Evolutionary conservation across 2,888 invertebrate species (phyloP), one percentile per base, ranked within the genome.

Genomic region (Blomia tropicalis): DNA sequence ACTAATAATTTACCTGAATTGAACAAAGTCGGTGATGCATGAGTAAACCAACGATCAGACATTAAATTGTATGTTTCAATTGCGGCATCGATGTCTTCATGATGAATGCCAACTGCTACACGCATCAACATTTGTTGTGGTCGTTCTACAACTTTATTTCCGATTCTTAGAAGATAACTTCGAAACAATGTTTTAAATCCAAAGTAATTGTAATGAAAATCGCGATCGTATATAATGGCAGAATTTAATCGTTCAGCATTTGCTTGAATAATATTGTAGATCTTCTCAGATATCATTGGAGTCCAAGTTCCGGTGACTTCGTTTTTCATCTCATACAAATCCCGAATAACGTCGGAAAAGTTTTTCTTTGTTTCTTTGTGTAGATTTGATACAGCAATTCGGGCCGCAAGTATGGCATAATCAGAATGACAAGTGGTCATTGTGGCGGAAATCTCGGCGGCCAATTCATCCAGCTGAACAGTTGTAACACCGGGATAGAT

Each of bases 71-170:
- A 98, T 0, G 96, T 95, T 77, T 91, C 87, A 67, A 98, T 88
- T 17, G 85, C 95, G 17, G 83, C 79, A 66, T 89, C 88, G 65
- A 98, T 85, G 72, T 98, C 87, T 68, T 89, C 84, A 1, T 85
- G 86, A 73, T 98, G 98, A 70, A 98, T 92, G 17, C 95, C 96
- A 65, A 99, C 85, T 2, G 96, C 77, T 1, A 95, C 95, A 70
- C 98, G 78, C 98, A 98, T 98, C 63, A 98, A 76, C 93, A 98
- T 89, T 71, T 98, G 95, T 72, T 98, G 96, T 0, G 98, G 98
- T 30, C 98, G 80, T 75, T 98, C 98, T 1, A 82, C 92, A 59
- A 93, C 85, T 80, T 88, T 89, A 0, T 84, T 85, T 72, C 88
- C 80, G 59, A 93, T 86, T 76, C 87, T 91, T 63, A 96, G 76